phyloP scores from a whole-genome alignment of 2,113 vertebrate genomes.

The Argyrosomus japonicus region DNA sequence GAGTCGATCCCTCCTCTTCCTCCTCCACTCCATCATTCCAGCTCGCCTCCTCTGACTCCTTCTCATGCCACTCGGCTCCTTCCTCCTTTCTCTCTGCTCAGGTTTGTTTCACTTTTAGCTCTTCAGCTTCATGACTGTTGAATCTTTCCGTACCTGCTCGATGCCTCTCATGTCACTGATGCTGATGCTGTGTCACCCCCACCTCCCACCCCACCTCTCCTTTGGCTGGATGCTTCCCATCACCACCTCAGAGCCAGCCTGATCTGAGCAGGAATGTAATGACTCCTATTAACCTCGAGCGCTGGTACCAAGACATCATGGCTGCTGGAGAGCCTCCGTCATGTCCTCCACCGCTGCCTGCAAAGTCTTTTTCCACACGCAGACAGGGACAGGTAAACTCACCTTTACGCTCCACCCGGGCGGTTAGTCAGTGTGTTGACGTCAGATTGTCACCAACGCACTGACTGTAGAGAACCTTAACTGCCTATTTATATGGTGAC shows the following conservation, averaged over 20 bases:
- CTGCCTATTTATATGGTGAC: background rate
- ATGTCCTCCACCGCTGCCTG: conserved; percentile 92
- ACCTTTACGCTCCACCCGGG: background rate
- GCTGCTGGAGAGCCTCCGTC: conserved; percentile 83
- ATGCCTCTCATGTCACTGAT: conserved; percentile 57
- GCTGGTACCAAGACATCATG: conserved; percentile 90
- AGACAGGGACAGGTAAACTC: conserved; percentile 90
- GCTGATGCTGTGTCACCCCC: conserved; percentile 44
- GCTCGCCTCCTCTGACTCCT: conserved; percentile 81
- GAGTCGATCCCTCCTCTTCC: conserved; percentile 70
- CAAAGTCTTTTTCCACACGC: conserved; percentile 90
- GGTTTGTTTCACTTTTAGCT: conserved; percentile 81
- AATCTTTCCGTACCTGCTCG: conserved; percentile 32
- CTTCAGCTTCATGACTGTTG: background rate
- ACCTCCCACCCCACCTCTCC: conserved; percentile 23
- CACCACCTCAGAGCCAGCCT: conserved; percentile 85
- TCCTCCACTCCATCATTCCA: conserved; percentile 79
- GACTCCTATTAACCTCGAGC: conserved; percentile 87
- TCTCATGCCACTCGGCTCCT: conserved; percentile 77
- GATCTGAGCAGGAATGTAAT: conserved; percentile 81
- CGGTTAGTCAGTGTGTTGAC: background rate
- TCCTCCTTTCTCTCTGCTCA: conserved; percentile 83
- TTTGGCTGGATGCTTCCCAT: conserved; percentile 57
- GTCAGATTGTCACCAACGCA: background rate
- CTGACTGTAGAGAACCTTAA: too few relatives aligned